Percentiles rank a stretch among this genome's conserved stretches.
Conservation (phyloP, 2,888 invertebrate species). For the Palloptera scutellata region DNA sequence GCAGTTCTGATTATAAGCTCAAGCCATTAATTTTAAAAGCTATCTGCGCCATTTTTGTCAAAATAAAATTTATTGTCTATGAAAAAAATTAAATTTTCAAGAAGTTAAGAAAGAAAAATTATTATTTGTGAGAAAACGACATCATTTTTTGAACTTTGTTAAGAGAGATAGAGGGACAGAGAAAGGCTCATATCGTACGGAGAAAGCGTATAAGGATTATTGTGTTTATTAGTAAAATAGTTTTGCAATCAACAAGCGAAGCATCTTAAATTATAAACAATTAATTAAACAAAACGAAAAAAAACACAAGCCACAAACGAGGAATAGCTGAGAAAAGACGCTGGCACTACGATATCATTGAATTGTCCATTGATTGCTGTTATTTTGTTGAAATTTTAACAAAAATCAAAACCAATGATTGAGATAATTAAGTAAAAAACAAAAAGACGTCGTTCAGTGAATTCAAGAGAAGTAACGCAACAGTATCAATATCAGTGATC, state of each 20-base stretch:
- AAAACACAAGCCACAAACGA: neutral
- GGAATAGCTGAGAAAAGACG: no score
- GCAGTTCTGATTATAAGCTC: neutral
- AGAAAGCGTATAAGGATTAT: no score
- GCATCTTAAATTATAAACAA: no score
- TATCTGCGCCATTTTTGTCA: conserved; percentile 33
- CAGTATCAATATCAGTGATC: neutral
- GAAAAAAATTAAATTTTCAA: conserved; percentile 37
- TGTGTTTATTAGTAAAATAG: no score
- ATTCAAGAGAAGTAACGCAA: conserved; percentile 12
- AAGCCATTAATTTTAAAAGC: neutral
- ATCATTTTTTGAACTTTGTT: conserved; percentile 30
- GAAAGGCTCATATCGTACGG: neutral
- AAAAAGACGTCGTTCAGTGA: conserved; percentile 37
- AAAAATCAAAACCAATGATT: conserved; percentile 41
- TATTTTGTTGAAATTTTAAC: conserved; percentile 28
- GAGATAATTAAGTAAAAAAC: conserved; percentile 38
- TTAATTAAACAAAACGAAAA: conserved; percentile 10
- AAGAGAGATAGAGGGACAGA: conserved; percentile 27
- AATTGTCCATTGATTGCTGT: no score
- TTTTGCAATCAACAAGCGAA: no score
- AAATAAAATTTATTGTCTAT: conserved; percentile 41
- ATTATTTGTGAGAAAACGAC: conserved; percentile 36
- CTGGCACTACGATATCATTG: no score
- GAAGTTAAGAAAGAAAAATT: conserved; percentile 38